phyloP scores from a whole-genome alignment of 1,140 invertebrate species.

The Adoxophyes honmai region DNA sequence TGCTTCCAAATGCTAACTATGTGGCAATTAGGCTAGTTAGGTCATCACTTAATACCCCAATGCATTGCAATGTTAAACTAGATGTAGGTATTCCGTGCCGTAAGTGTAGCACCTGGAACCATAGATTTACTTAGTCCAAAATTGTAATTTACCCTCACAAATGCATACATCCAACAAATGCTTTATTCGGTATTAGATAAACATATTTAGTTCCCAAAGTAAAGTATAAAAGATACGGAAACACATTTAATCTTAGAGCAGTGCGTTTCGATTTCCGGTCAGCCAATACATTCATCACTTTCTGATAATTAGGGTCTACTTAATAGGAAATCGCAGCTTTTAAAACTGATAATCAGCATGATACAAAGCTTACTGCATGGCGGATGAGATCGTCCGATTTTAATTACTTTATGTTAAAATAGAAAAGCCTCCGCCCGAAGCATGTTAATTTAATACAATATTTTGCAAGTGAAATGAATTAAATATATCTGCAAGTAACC shows the following conservation, averaged over 20 bases:
- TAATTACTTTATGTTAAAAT: conserved; percentile 62
- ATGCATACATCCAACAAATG: conserved; percentile 6
- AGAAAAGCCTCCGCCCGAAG: conserved; percentile 71
- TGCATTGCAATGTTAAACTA: not conserved
- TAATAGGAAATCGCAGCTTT: conserved; percentile 51
- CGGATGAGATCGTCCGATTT: conserved; percentile 64
- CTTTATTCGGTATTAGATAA: not conserved
- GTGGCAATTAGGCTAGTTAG: not conserved
- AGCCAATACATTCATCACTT: conserved; percentile 2
- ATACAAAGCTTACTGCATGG: conserved; percentile 72
- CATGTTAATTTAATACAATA: conserved; percentile 63
- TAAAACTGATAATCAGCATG: conserved; percentile 63
- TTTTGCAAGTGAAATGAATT: conserved; percentile 41
- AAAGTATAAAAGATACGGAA: not conserved
- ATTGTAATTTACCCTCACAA: not conserved
- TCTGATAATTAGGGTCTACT: conserved; percentile 19
- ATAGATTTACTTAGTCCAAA: too few species aligned
- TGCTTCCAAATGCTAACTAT: conserved; percentile 6
- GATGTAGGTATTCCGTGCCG: not conserved
- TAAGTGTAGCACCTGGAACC: too few species aligned
- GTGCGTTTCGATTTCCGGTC: not conserved
- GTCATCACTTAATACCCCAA: not conserved
- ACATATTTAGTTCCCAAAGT: too few species aligned
- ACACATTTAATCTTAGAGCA: not conserved
- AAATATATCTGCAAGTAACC: conserved; percentile 25